Evolutionary conservation across 2,888 invertebrate species (phyloP).

Genomic region (Rambutsinella grinnellia): DNA sequence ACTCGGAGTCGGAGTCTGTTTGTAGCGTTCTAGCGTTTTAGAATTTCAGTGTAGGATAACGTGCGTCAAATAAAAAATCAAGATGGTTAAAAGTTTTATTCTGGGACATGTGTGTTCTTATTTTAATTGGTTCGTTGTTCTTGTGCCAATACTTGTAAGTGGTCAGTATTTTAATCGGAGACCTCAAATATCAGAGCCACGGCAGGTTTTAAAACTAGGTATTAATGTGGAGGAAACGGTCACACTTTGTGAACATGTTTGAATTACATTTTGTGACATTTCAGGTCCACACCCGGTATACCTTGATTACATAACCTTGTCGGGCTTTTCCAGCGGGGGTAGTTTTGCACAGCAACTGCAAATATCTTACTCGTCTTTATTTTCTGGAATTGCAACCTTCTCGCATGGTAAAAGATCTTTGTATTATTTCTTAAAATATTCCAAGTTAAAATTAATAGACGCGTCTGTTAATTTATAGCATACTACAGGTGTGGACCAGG

Average conservation of each 20-base stretch:
- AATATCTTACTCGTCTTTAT: constrained; percentile 61
- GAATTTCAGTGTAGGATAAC: no score
- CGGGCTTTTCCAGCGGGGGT: constrained; percentile 65
- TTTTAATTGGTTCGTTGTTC: no score
- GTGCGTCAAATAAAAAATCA: no score
- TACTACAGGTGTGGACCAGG: constrained; percentile 65
- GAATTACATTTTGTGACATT: neutral
- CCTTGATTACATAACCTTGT: constrained; percentile 54
- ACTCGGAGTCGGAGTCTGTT: no score
- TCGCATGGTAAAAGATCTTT: constrained; percentile 58
- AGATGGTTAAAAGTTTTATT: no score
- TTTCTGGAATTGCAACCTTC: constrained; percentile 64
- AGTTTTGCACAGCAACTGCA: constrained; percentile 64
- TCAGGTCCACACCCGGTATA: constrained; percentile 54
- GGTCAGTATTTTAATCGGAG: no score
- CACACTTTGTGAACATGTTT: neutral
- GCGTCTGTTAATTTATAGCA: constrained; percentile 34
- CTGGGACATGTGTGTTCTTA: no score
- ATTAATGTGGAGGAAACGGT: no score
- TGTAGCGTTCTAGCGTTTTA: no score
- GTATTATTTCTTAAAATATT: neutral
- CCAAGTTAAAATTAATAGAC: neutral
- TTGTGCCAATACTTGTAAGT: no score
- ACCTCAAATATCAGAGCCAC: no score
- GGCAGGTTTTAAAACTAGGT: no score